Percentiles rank a stretch among this genome's conserved stretches.
phyloP scores from a whole-genome alignment of 2,888 invertebrate genomes.

The Drosophila multiciliata region DNA sequence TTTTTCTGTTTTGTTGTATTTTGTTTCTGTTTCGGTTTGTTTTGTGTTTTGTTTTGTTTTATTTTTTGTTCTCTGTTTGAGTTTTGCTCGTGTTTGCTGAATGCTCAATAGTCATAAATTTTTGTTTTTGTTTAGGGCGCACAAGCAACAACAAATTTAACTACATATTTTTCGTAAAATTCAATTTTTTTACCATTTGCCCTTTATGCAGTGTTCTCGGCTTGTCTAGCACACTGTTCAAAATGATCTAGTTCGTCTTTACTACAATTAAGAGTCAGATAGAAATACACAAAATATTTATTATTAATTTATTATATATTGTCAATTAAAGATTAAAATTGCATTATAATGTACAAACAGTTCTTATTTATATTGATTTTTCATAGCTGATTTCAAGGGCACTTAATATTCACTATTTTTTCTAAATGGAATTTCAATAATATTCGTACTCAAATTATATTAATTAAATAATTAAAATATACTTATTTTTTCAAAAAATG shows the following conservation, averaged over 20 bases:
- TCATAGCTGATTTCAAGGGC: no score
- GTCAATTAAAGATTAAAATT: no score
- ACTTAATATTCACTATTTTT: no score
- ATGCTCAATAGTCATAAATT: conserved; percentile 68
- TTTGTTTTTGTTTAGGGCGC: conserved; percentile 19
- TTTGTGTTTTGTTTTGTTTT: conserved; percentile 6
- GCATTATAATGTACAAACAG: no score
- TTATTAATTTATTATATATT: no score
- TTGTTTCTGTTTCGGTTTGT: conserved; percentile 17
- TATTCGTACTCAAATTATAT: no score
- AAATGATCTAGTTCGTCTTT: not conserved
- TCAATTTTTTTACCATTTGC: conserved; percentile 1
- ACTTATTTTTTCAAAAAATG: no score
- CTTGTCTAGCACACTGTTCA: not conserved
- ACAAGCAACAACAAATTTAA: conserved; percentile 45
- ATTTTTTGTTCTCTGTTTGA: conserved; percentile 20
- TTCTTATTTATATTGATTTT: no score
- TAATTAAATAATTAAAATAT: no score
- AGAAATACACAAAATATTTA: not conserved
- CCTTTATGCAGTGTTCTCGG: not conserved
- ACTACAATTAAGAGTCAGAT: not conserved
- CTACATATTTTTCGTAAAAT: conserved; percentile 42
- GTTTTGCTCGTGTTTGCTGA: conserved; percentile 54
- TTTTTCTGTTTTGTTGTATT: conserved; percentile 17
- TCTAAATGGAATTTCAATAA: no score